A percentile compares a stretch with the other conserved stretches of the same genome.
Conservation (phyloP, 2,888 invertebrate species). For the Parnassius orleans region DNA sequence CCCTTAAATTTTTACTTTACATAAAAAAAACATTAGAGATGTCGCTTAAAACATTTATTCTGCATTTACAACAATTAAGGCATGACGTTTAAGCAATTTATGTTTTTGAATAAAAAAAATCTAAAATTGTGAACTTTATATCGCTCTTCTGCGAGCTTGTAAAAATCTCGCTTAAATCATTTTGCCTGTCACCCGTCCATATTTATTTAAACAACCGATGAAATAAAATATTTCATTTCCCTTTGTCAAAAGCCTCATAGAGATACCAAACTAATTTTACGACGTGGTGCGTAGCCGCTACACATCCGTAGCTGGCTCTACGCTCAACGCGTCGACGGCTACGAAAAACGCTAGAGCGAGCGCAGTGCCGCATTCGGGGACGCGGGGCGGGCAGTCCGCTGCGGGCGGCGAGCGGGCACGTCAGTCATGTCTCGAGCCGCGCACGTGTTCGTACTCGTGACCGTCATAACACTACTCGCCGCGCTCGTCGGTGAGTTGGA, state of each 20-base stretch:
- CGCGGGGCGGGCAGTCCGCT: slow-evolving; percentile 54
- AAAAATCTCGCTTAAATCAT: too few relatives aligned
- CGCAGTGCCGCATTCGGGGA: slow-evolving; percentile 79
- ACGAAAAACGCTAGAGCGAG: slow-evolving; percentile 40
- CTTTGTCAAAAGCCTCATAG: background rate
- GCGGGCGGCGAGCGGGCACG: slow-evolving; percentile 49
- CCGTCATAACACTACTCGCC: slow-evolving; percentile 52
- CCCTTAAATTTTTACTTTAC: too few relatives aligned
- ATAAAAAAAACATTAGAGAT: too few relatives aligned
- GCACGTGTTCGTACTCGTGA: slow-evolving; percentile 36
- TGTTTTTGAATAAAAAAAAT: too few relatives aligned
- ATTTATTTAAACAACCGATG: too few relatives aligned
- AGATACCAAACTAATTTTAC: background rate
- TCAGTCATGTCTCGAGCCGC: slow-evolving; percentile 65
- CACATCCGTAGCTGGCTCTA: background rate
- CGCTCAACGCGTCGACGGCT: slow-evolving; percentile 29
- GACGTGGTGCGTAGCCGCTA: background rate
- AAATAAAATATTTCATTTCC: background rate
- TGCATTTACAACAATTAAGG: too few relatives aligned
- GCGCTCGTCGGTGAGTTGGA: slow-evolving; percentile 66
- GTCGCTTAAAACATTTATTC: too few relatives aligned
- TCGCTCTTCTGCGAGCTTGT: too few relatives aligned
- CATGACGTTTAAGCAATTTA: too few relatives aligned
- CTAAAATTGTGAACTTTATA: too few relatives aligned
- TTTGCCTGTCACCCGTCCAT: too few relatives aligned